Percentiles rank a stretch among this genome's conserved stretches.
phyloP scores from a whole-genome alignment of 53 echinoderm and acorn worm species.

The Patiria pectinifera region DNA sequence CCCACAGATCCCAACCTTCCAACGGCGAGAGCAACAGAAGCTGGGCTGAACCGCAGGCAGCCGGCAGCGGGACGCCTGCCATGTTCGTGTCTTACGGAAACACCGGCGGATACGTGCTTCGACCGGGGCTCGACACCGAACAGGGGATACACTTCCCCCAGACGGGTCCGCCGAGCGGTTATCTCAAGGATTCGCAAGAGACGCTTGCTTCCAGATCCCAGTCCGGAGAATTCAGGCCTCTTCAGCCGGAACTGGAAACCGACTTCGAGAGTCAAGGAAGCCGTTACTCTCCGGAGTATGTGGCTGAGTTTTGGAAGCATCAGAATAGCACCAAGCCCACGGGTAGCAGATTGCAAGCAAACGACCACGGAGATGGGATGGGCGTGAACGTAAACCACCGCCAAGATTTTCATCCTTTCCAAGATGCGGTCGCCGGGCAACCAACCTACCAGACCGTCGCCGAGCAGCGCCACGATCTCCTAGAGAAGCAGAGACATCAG shows the following conservation, averaged over 20 bases:
- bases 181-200: conserved; percentile 24
- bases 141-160: neutral
- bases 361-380: neutral
- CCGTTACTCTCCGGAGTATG: neutral
- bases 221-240: conserved; percentile 61
- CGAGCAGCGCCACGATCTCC: conserved; percentile 63
- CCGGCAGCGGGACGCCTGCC: neutral
- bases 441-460: neutral
- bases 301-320: conserved; percentile 4
- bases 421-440: neutral
- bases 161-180: neutral
- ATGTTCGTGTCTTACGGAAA: conserved; percentile 33
- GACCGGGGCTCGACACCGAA: conserved; percentile 14
- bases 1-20: conserved; percentile 10
- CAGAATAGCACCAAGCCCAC: neutral
- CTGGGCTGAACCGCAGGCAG: neutral
- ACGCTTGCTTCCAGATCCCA: conserved; percentile 14
- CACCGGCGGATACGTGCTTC: conserved; percentile 1
- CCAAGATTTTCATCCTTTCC: neutral
- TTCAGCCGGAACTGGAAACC: conserved; percentile 36
- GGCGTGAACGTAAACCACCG: neutral
- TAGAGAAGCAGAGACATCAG: conserved; percentile 66
- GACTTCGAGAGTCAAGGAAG: conserved; percentile 30
- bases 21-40: neutral
- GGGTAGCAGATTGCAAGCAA: neutral